phyloP scores from a whole-genome alignment of 2,113 vertebrate genomes.

The Festucalex cinctus region DNA sequence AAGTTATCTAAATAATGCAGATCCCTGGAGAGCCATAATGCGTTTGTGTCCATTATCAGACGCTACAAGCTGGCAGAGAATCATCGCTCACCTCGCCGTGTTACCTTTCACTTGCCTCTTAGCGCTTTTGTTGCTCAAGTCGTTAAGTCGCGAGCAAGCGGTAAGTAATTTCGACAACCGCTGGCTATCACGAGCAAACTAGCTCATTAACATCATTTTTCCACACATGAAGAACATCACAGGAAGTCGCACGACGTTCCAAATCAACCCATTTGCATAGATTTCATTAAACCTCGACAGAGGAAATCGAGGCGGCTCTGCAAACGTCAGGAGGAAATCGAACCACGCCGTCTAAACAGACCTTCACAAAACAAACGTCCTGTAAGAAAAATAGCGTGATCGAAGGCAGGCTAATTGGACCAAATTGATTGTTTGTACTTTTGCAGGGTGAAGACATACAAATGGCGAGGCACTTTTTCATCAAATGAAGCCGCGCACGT shows the following conservation, averaged over 20 bases:
- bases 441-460: slow-evolving; percentile 54
- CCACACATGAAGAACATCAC: slow-evolving; percentile 4
- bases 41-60: slow-evolving; percentile 12
- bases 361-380: slow-evolving; percentile 45
- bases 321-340: slow-evolving; percentile 42
- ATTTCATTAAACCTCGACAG: slow-evolving; percentile 37
- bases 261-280: slow-evolving; percentile 44
- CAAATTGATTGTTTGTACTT: slow-evolving; percentile 69
- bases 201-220: slow-evolving; percentile 35
- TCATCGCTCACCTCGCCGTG: slow-evolving; percentile 20
- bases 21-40: neutral
- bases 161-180: slow-evolving; percentile 44
- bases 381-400: slow-evolving; percentile 42
- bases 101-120: slow-evolving; percentile 7
- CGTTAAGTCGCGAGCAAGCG: neutral
- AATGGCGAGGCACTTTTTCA: slow-evolving; percentile 37
- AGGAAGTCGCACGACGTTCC: neutral
- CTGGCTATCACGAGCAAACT: slow-evolving; percentile 38
- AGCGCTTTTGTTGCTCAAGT: slow-evolving; percentile 12
- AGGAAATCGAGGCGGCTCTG: slow-evolving; percentile 44
- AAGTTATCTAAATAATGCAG: neutral
- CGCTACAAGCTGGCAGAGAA: slow-evolving; percentile 29
- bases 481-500: slow-evolving; percentile 50
- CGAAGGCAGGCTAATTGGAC: slow-evolving; percentile 35
- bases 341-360: slow-evolving; percentile 42